Evolutionary conservation across 2,113 vertebrate genomes (phyloP), one percentile per base, ranked within the genome.

Genomic region (Axis porcinus): DNA sequence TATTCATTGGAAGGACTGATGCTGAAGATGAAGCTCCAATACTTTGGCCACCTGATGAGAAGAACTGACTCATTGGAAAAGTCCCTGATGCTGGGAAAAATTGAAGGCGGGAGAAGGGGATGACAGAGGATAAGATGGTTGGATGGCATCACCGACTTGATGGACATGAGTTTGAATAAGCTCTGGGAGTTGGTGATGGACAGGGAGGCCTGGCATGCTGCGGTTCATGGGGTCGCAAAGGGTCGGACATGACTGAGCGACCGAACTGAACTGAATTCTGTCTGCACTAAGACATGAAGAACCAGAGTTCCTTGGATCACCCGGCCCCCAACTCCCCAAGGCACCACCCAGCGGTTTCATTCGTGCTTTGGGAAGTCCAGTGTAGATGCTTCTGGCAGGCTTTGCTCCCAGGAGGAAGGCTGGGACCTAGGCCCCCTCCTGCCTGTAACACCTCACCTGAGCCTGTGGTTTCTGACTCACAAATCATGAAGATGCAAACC

Each of bases 191-290:
- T 23, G n/a, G 19, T 10, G n/a, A 40, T 12, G 19, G n/a, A 70
- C n/a, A 70, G 33, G 19, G 19, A 70, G 21, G n/a, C n/a, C 67
- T 70, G 67, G 67, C 1, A 0, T 70, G 67, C 67, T 70, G 67
- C n/a, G 12, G 19, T 70, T 10, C 67, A 40, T 70, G n/a, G n/a
- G 19, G 19, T 70, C 4, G 2, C 67, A 70, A 70, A 70, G 67
- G 40, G 67, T 12, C 5, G 0, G 67, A 70, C 19, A 6, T 0
- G 2, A 70, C n/a, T 70, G 67, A 70, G n/a, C 0, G 1, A 40
- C 67, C 0, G 0, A 70, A 23, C n/a, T 70, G n/a, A 70, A 70
- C 78, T 81, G 47, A 33, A 52, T 33, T 33, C 28, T 12, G 30
- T 50, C 27, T 33, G 10, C 28, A 2, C 78, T 81, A 16, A 50